Evolutionary conservation across 2,888 invertebrate genomes (phyloP).

Genomic region (Melangyna quadrimaculata): DNA sequence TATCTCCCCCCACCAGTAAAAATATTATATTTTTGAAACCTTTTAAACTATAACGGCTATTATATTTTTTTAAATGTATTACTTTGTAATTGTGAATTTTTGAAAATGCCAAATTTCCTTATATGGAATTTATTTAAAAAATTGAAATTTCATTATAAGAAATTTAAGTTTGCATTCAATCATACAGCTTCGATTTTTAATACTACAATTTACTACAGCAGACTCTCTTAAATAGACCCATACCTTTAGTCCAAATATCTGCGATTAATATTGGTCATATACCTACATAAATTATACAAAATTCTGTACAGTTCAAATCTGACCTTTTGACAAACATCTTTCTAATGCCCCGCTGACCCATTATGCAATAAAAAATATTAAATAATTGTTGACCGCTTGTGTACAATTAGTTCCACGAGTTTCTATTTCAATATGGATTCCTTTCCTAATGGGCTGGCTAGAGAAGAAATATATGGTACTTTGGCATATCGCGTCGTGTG

Average conservation of each 20-base stretch:
- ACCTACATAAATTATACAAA: not conserved
- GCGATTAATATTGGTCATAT: not conserved
- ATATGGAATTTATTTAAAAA: too few species aligned
- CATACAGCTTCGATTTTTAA: too few species aligned
- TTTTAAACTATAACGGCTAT: too few species aligned
- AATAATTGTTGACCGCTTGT: constrained; percentile 10
- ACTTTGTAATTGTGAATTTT: too few species aligned
- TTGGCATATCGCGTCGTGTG: not conserved
- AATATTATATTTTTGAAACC: too few species aligned
- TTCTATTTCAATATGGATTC: constrained; percentile 47
- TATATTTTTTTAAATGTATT: too few species aligned
- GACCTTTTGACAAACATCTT: constrained; percentile 43
- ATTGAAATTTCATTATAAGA: too few species aligned
- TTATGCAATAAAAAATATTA: constrained; percentile 45
- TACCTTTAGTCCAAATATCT: not conserved
- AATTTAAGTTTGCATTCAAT: too few species aligned
- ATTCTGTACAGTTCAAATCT: constrained; percentile 50
- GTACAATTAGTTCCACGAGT: constrained; percentile 12
- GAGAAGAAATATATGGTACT: not conserved
- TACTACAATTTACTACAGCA: too few species aligned
- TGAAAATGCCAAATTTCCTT: too few species aligned
- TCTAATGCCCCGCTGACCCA: constrained; percentile 47
- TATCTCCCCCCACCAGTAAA: too few species aligned
- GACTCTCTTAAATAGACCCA: too few species aligned
- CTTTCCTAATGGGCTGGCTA: not conserved